Evolutionary conservation across 2,888 invertebrate species (phyloP), one percentile per base, ranked within the genome.

Genomic region (Epinotia nisella): DNA sequence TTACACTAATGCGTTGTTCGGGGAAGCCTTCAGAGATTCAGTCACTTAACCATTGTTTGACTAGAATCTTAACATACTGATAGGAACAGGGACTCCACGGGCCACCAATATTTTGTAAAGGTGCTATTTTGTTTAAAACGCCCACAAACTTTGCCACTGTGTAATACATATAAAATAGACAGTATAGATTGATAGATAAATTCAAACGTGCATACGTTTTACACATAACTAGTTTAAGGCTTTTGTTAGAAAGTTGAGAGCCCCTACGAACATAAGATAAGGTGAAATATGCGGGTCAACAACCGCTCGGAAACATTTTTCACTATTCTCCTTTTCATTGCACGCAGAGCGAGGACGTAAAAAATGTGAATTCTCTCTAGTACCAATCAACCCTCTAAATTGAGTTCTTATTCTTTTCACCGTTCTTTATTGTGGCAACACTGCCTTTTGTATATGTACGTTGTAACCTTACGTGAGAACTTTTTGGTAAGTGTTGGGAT

Each of bases 301-400:
- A 82, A 77, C 77, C 77, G 78, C 76, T 76, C 60, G 61, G 65
- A 74, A 78, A 79, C 79, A 78, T 79, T 82, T 78, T 82, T 80
- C 82, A 83, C 81, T 80, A 81, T 81, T 82, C 82, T 79, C 79
- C 79, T 76, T 81, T 84, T 82, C 82, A 82, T 81, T 78, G 79
- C 78, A 53, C 51, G 60, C 41, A 61, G 45, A 55, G 45, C 49
- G 56, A 60, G 60, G 69, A 68, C 67, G 74, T 74, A 71, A 74
- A 71, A 74, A 74, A 74, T 71, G 71, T 41, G 71, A 67, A 71
- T 64, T 68, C 71, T 59, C 59, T 51, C 69, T 71, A 71, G 67
- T 74, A 71, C 71, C 71, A 71, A 74, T 71, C 74, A 71, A 71
- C 71, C 67, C 64, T 71, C 74, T 62, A 74, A 71, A 74, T 74